These are phyloP conservation scores for Papilio polytes DNA, from an alignment of 1,140 invertebrate species.

Conservation along the genomic window DNA sequence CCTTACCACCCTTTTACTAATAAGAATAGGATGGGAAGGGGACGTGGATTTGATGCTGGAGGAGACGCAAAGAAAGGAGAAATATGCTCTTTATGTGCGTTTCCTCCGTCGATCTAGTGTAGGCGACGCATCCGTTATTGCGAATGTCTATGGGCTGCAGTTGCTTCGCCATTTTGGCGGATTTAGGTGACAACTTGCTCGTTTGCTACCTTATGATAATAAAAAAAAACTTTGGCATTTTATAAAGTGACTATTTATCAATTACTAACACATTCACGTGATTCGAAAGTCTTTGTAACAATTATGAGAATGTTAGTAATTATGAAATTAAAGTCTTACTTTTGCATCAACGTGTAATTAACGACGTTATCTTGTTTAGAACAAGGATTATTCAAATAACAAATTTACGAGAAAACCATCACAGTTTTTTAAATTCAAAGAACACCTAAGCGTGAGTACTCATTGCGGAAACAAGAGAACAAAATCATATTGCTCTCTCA, in stretches of 20 bases:
- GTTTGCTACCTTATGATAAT: no score
- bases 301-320: not conserved
- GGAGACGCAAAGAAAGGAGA: no score
- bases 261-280: not conserved
- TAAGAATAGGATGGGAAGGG: no score
- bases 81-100: no score
- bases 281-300: slow-evolving; percentile 12
- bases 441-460: not conserved
- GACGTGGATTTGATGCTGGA: no score
- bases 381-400: not conserved
- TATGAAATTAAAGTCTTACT: slow-evolving; percentile 11
- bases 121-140: no score
- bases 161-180: no score
- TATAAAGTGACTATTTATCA: not conserved
- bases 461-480: not conserved
- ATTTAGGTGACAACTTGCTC: no score
- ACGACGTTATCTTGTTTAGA: slow-evolving; percentile 18
- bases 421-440: not conserved
- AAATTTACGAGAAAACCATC: not conserved
- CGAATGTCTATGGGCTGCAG: no score
- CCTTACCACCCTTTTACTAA: no score
- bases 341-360: slow-evolving; percentile 19
- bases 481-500: not conserved
- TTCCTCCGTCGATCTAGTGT: no score
- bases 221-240: no score